Evolutionary conservation across 1,140 invertebrate genomes (phyloP).

Genomic region (Orchestia grillus): DNA sequence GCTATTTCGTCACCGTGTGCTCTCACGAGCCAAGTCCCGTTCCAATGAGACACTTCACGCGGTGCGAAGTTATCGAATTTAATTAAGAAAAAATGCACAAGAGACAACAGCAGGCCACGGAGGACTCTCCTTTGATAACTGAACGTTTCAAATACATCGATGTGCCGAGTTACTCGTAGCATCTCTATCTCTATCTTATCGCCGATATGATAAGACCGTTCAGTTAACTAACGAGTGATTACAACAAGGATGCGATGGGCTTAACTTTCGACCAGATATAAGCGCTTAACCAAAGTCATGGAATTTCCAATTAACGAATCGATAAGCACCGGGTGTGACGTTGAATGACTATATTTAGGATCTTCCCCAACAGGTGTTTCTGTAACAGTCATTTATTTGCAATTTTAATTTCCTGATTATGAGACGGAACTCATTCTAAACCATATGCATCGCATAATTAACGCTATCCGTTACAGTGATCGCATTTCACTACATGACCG

Average conservation of each 20-base stretch:
- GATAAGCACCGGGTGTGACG: background rate
- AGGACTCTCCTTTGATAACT: background rate
- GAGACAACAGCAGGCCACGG: background rate
- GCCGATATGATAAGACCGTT: background rate
- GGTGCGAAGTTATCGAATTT: background rate
- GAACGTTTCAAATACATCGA: constrained; percentile 1
- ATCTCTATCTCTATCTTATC: background rate
- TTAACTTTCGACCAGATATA: background rate
- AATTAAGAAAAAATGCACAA: background rate
- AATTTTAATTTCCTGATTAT: background rate
- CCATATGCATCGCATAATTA: background rate
- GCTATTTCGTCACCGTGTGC: background rate
- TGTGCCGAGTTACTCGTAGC: background rate
- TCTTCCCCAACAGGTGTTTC: background rate
- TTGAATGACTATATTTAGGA: background rate
- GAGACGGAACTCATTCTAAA: background rate
- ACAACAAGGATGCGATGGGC: background rate
- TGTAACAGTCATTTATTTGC: background rate
- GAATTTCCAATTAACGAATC: background rate
- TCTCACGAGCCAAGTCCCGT: background rate
- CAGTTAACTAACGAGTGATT: background rate
- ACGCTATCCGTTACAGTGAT: background rate
- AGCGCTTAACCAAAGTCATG: background rate
- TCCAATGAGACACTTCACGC: background rate
- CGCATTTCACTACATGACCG: background rate